phyloP scores from a whole-genome alignment of 2,113 vertebrate species.

The Podilymbus podiceps region DNA sequence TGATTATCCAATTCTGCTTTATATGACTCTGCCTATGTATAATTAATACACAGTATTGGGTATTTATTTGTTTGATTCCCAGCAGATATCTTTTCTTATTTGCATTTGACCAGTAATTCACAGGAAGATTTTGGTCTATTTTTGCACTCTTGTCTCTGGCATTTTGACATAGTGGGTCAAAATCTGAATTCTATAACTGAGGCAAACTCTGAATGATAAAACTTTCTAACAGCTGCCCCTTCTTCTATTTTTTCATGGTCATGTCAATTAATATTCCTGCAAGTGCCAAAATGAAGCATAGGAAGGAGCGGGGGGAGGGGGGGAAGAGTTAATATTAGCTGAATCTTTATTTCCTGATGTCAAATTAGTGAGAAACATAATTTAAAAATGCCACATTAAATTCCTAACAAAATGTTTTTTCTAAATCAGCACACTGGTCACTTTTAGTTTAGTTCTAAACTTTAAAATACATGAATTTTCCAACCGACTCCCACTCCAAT shows the following conservation, averaged over 20 bases:
- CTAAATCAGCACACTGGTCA: neutral
- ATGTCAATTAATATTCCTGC: neutral
- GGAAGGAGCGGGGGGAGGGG: neutral
- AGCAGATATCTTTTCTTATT: neutral
- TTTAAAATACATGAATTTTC: neutral
- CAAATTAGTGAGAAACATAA: neutral
- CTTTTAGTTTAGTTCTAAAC: neutral
- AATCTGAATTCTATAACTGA: neutral
- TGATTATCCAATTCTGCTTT: neutral
- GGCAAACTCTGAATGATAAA: neutral
- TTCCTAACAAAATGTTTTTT: neutral
- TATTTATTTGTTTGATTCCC: neutral
- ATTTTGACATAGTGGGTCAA: neutral
- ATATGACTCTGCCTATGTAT: neutral
- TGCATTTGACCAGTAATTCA: neutral
- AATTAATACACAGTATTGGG: neutral
- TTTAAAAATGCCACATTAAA: neutral
- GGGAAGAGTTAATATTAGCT: neutral
- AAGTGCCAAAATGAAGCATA: neutral
- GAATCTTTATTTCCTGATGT: neutral
- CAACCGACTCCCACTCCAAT: neutral
- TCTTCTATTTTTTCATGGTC: neutral
- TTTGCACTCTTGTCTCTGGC: neutral
- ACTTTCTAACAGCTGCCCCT: neutral
- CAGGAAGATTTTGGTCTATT: neutral